Base-by-base conservation (phyloP, 2,113 vertebrate genomes). In the Aspiorhynchus laticeps region DNA sequence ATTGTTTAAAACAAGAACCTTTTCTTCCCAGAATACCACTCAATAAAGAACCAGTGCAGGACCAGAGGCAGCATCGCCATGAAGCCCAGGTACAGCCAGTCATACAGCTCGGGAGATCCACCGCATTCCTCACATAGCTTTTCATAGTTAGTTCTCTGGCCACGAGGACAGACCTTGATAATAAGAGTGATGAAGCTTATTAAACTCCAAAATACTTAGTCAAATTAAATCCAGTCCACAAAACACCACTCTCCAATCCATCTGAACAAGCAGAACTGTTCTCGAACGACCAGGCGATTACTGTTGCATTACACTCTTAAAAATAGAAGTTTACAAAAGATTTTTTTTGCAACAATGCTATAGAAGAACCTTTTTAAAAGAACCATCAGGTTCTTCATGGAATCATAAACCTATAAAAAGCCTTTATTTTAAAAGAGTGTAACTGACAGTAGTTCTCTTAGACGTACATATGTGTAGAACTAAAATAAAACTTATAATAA, bases 11-110 rank as follows among this genome's bases (percentile, higher is more conserved):
- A 61, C 17, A 10, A 83, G 26, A 71, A 98, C 98, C 98, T 99
- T 91, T 99, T 99, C 93, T 99, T 99, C 9, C 98, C 98, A 0
- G 98, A 98, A 90, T 98, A 99, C 97, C 98, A 99, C 87, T 99
- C 98, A 9, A 99, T 98, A 85, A 99, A 99, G 94, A 99, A 99
- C 98, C 98, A 99, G 91, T 99, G 98, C 78, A 99, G 90, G 28
- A 99, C 95, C 1, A 99, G 93, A 0, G 98, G 98, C 4, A 99
- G 92, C 97, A 99, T 96, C 43, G 97, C 98, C 98, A 99, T 99
- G 89, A 99, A 99, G 63, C 98, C 98, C 53, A 99, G 95, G 56
- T 99, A 99, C 1, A 99, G 96, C 98, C 98, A 99, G 71, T 99
- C 98, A 6, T 99, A 99, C 43, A 97, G 96, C 75, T 98, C 97